Percentiles rank a stretch among this genome's conserved stretches.
Conservation (phyloP, 2,888 invertebrate species). For the Phyllotreta cruciferae region DNA sequence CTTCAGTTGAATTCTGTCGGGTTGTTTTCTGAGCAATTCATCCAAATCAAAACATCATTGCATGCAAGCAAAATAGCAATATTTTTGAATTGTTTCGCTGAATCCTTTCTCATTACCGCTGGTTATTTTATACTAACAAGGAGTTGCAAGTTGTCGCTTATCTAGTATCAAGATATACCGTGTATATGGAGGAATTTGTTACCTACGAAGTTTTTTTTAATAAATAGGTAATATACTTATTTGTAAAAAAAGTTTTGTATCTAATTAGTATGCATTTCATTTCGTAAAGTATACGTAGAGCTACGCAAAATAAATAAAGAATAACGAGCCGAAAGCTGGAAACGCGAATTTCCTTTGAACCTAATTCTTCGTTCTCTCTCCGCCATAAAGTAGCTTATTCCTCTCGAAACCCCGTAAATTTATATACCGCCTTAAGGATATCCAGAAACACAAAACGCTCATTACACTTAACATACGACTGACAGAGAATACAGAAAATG, state of each 20-base stretch:
- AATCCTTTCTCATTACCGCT: constrained; percentile 3
- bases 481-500: constrained; percentile 31
- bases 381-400: constrained; percentile 15
- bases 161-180: no score
- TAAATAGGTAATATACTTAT: no score
- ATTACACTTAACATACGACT: constrained; percentile 30
- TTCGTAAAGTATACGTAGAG: no score
- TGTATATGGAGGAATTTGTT: no score
- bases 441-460: constrained; percentile 27
- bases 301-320: no score
- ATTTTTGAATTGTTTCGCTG: constrained; percentile 6
- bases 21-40: constrained; percentile 16
- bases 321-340: no score
- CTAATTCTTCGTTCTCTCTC: not conserved
- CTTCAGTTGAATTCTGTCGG: constrained; percentile 2
- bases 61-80: constrained; percentile 1
- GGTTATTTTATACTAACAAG: no score
- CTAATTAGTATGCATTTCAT: no score
- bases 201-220: no score
- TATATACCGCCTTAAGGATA: constrained; percentile 21
- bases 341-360: no score
- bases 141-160: no score
- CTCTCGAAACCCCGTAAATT: constrained; percentile 16
- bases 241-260: no score
- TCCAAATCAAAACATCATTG: constrained; percentile 20